phyloP scores from a whole-genome alignment of 2,113 vertebrate species.

The Pseudorectes ferrugineus region DNA sequence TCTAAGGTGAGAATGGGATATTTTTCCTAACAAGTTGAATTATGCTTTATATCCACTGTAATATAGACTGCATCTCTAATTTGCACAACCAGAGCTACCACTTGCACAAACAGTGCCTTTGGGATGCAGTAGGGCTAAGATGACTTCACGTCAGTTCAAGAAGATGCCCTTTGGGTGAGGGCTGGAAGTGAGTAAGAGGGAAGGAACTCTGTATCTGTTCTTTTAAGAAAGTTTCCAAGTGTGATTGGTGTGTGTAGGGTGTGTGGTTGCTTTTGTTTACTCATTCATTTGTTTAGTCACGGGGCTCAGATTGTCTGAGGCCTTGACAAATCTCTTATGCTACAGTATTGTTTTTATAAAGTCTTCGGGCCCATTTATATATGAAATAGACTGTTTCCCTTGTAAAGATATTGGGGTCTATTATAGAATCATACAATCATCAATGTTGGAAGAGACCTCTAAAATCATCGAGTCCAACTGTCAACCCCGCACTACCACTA shows the following conservation, averaged over 20 bases:
- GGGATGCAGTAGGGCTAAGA: not conserved
- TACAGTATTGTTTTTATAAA: not conserved
- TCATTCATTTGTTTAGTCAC: not conserved
- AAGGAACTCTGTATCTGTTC: not conserved
- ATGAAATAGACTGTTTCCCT: not conserved
- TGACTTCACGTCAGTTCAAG: not conserved
- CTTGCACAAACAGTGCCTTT: not conserved
- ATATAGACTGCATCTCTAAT: not conserved
- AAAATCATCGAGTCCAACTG: not conserved
- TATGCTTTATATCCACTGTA: not conserved
- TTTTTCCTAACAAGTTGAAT: not conserved
- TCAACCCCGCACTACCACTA: not conserved
- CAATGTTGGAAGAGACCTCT: not conserved
- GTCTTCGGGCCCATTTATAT: not conserved
- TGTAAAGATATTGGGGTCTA: not conserved
- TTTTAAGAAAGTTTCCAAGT: not conserved
- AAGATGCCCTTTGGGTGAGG: not conserved
- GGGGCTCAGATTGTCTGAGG: not conserved
- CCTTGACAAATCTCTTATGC: not conserved
- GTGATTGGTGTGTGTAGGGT: not conserved
- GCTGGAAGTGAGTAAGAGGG: not conserved
- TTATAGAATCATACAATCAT: not conserved
- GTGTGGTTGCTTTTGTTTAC: not conserved
- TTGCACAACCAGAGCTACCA: not conserved
- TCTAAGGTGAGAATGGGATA: not conserved